Base-by-base conservation (phyloP, 2,113 vertebrate genomes). In the Aegithalos caudatus region DNA sequence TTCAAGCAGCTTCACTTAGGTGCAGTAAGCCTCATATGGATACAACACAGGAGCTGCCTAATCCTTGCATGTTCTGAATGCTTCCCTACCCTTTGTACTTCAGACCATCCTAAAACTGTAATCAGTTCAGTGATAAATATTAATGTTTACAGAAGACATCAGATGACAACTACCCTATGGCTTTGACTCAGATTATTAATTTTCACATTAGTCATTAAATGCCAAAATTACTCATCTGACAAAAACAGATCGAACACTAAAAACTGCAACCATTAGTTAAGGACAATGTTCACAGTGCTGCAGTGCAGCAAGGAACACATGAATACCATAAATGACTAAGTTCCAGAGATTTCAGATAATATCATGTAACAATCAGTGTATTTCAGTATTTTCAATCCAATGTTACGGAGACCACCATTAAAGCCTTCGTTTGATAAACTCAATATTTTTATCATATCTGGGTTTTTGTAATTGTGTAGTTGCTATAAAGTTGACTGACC, bases 51-150 rank as follows among this genome's bases (percentile, higher is more conserved):
- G 48, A 88, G 24, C 29, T 81, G 81, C 45, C 27, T 28, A 83
- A 91, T 45, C 86, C 31, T 79, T 64, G 33, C 12, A 4, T 25
- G 25, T 54, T 65, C 86, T 21, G 23, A 80, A 40, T 35, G 47
- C 19, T 86, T 67, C 51, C 51, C 56, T 37, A 28, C 14, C 29
- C 60, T 82, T 48, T 44, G 71, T 85, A 51, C 72, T 86, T 90
- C 48, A 35, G 48, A 50, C 62, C 80, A 79, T 66, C 78, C 74
- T 80, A 87, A 86, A 92, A 17, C 56, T 91, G 24, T 77, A 91
- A 95, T 73, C 48, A 73, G 64, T 53, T 94, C 81, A 64, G 47
- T 74, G 81, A 86, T 88, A 95, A 97, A 96, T 97, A 98, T 96
- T 97, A 96, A 97, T 69, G 29, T 53, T 81, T 83, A 24, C 50